phyloP scores from a whole-genome alignment of 2,797 vertebrate species.

The Sarcophilus harrisii region DNA sequence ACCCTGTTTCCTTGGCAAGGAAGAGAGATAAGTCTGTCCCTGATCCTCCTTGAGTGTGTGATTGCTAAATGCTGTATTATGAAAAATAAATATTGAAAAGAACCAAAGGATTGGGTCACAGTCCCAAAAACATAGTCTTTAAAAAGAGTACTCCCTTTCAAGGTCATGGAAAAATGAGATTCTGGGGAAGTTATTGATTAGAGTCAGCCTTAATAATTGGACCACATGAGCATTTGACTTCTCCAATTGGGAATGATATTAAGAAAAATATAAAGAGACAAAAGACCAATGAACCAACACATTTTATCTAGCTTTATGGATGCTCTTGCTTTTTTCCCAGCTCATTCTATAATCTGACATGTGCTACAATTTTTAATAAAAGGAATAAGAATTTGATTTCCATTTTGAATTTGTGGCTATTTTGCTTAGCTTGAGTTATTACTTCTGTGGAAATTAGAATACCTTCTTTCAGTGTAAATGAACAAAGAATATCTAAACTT shows the following conservation, averaged over 20 bases:
- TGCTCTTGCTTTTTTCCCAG: neutral
- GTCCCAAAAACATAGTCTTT: neutral
- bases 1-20: too few relatives aligned
- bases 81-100: neutral
- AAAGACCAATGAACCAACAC: neutral
- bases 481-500: constrained; percentile 10
- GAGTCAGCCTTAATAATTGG: neutral
- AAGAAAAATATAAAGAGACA: neutral
- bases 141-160: neutral
- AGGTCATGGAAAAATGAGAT: neutral
- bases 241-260: neutral
- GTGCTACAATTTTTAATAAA: constrained; percentile 12
- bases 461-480: constrained; percentile 10
- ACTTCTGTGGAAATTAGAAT: neutral
- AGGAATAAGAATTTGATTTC: constrained; percentile 17
- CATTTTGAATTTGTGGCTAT: constrained; percentile 52
- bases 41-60: neutral
- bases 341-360: neutral
- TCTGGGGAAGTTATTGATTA: neutral
- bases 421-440: constrained; percentile 25
- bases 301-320: neutral
- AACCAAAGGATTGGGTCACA: neutral
- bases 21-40: neutral
- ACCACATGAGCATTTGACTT: neutral
- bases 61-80: neutral